Evolutionary conservation across 2,113 vertebrate species (phyloP), one percentile per base, ranked within the genome.

Genomic region (Rhynchomys soricoides): DNA sequence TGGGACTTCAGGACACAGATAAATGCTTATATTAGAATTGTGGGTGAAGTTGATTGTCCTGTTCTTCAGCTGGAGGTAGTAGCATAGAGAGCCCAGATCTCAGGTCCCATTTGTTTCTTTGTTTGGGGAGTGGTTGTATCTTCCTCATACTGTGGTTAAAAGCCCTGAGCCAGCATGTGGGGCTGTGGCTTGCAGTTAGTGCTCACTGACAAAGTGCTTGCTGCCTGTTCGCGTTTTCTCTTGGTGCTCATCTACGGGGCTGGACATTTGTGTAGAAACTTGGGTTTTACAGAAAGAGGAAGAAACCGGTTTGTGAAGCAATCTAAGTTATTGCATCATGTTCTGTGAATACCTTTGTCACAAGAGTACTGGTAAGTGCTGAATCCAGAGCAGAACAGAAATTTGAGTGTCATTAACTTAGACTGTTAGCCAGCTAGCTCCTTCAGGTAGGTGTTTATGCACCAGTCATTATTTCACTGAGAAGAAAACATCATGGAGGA

Each of bases 271-370:
- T 95, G 70, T 86, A 96, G 82, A 94, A 89, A 93, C 86, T 89
- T 90, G 50, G 4, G 96, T 70, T 93, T 95, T 93, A 66, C 52
- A 78, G 89, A 91, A 96, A 96, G 62, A 88, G 96, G 93, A 96
- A 87, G 96, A 95, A 97, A 96, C 29, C n/a, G 79, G 50, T 50
- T 34, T 86, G 66, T 93, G 81, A 96, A 94, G 95, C 96, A 98
- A 90, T 45, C 66, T 82, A 37, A 93, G 89, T 82, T 64, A 82
- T 19, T 91, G 96, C 89, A 78, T 96, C 94, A 97, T 74, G 77
- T 92, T 95, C 93, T 88, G 48, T 93, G 62, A 96, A 71, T n/a
- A 29, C 15, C 12, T 95, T 86, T 95, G 95, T 86, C 89, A 50
- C 10, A 55, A 93, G 78, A 94, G 37, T 91, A 37, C 57, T 88